Percentiles rank a stretch among this genome's conserved stretches.
These are phyloP conservation scores for Hemiscyllium ocellatum DNA, from an alignment of 2,113 vertebrate genomes.

Conservation along the genomic window DNA sequence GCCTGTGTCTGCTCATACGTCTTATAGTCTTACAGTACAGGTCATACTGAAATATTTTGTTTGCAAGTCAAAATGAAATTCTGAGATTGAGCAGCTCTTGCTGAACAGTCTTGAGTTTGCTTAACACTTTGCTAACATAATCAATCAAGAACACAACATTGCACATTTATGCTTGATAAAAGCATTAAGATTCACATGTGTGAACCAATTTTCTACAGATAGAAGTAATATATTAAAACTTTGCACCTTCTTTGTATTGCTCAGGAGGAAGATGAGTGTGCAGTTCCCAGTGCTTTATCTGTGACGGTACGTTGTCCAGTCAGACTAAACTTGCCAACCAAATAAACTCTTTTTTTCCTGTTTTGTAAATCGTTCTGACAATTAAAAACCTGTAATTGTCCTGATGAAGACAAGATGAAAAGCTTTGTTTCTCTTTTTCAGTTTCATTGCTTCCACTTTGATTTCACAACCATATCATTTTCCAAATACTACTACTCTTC, in stretches of 20 bases:
- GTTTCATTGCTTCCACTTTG: not conserved
- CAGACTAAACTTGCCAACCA: not conserved
- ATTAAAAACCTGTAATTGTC: not conserved
- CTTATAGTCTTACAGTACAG: no score
- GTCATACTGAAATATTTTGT: no score
- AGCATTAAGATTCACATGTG: not conserved
- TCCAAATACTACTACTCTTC: not conserved
- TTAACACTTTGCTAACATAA: not conserved
- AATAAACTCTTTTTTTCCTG: not conserved
- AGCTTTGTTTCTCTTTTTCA: not conserved
- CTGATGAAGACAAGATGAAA: not conserved
- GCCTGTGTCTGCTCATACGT: no score
- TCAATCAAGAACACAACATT: not conserved
- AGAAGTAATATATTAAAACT: not conserved
- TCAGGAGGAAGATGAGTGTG: not conserved
- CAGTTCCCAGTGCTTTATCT: not conserved
- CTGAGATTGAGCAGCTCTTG: not conserved
- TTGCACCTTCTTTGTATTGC: not conserved
- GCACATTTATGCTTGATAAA: not conserved
- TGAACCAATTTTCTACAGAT: not conserved
- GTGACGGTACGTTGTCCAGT: no score
- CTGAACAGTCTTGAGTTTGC: not conserved
- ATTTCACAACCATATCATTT: not conserved
- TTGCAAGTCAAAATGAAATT: not conserved
- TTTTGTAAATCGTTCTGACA: not conserved